Percentiles rank a stretch among this genome's conserved stretches.
These are phyloP conservation scores for Eugnorisma glareosa DNA, from an alignment of 2,888 invertebrate genomes.

Conservation along the genomic window DNA sequence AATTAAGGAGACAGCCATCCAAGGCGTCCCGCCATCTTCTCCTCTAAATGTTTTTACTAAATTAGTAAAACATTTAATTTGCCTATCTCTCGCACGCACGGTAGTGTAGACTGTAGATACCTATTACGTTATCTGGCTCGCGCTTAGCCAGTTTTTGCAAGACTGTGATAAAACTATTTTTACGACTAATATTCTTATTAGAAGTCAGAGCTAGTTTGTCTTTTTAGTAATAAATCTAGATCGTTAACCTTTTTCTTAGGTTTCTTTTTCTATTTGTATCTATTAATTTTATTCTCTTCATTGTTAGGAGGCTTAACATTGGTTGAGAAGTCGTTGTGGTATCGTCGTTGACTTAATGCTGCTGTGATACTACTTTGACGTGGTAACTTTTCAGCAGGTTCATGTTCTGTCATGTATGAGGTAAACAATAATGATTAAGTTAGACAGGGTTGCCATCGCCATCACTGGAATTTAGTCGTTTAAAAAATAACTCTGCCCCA, in stretches of 20 bases:
- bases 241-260: slow-evolving; percentile 27
- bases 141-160: slow-evolving; percentile 6
- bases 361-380: background rate
- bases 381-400: background rate
- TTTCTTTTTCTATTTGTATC: slow-evolving; percentile 4
- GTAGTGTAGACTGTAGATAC: background rate
- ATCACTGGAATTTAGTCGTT: background rate
- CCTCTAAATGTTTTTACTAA: too few relatives aligned
- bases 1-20: too few relatives aligned
- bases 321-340: background rate
- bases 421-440: background rate
- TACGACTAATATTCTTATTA: slow-evolving; percentile 35
- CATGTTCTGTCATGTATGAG: background rate
- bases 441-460: background rate
- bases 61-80: slow-evolving; percentile 9
- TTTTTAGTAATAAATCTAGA: slow-evolving; percentile 45
- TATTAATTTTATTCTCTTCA: background rate
- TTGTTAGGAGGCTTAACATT: slow-evolving; percentile 4
- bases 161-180: slow-evolving; percentile 28
- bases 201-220: slow-evolving; percentile 15
- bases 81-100: slow-evolving; percentile 11
- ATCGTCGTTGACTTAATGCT: background rate
- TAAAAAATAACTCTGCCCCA: background rate
- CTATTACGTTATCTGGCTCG: slow-evolving; percentile 13
- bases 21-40: too few relatives aligned